Conservation (phyloP, 2,113 vertebrate species). For the Dasyprocta punctata region DNA sequence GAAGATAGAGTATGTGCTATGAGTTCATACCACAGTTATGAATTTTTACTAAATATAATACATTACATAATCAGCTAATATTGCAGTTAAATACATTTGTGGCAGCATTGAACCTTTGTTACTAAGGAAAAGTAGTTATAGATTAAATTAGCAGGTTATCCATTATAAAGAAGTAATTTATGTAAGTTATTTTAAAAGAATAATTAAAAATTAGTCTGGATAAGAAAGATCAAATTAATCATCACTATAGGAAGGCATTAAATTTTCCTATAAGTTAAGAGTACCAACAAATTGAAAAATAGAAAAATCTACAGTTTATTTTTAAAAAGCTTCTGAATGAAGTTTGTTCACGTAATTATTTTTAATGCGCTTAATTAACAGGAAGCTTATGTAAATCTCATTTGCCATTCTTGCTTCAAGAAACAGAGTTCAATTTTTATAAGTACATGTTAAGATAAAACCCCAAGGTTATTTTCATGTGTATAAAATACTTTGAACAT, state of each 20-base stretch:
- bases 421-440: background rate
- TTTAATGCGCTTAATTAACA: slow-evolving; percentile 29
- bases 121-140: background rate
- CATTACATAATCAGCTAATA: background rate
- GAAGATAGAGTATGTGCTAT: background rate
- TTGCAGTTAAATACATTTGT: background rate
- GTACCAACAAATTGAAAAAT: background rate
- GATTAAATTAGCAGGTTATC: background rate
- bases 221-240: slow-evolving; percentile 15
- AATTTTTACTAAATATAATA: background rate
- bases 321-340: background rate
- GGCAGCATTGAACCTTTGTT: background rate
- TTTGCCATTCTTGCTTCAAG: slow-evolving; percentile 22
- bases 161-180: background rate
- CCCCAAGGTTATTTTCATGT: background rate
- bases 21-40: background rate
- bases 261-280: background rate
- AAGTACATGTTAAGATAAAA: slow-evolving; percentile 24
- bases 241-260: background rate
- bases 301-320: background rate
- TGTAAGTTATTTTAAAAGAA: background rate
- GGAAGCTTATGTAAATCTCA: slow-evolving; percentile 37
- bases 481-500: background rate
- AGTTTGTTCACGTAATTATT: slow-evolving; percentile 11
- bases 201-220: background rate